Percentiles rank a stretch among this genome's conserved stretches.
phyloP scores from a whole-genome alignment of 2,113 vertebrate genomes.

The Calonectris borealis region DNA sequence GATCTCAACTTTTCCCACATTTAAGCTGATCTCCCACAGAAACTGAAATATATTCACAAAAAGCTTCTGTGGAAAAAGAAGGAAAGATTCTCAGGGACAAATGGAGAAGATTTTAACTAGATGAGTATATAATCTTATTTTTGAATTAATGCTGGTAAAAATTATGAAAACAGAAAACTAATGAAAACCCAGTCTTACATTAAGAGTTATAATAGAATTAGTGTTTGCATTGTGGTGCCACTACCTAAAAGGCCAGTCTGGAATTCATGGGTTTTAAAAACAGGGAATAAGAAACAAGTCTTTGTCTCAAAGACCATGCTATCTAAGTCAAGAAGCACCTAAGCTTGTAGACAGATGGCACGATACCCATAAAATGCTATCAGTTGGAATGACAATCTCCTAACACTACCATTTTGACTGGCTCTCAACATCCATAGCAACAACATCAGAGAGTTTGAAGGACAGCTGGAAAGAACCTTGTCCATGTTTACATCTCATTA shows the following conservation, averaged over 20 bases:
- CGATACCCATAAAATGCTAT: neutral
- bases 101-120: neutral
- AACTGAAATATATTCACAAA: neutral
- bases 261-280: neutral
- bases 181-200: neutral
- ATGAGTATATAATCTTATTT: neutral
- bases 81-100: neutral
- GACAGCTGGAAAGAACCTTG: neutral
- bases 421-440: neutral
- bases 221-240: neutral
- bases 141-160: neutral
- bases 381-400: neutral
- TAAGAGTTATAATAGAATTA: neutral
- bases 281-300: neutral
- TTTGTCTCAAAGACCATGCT: neutral
- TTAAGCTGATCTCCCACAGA: neutral
- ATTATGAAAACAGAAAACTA: neutral
- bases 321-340: neutral
- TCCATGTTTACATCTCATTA: neutral
- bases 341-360: neutral
- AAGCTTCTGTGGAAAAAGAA: neutral
- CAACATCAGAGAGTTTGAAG: neutral
- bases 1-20: neutral
- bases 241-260: neutral
- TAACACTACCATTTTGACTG: neutral